Conservation (phyloP, 1,140 invertebrate species). For the Panulirus ornatus region DNA sequence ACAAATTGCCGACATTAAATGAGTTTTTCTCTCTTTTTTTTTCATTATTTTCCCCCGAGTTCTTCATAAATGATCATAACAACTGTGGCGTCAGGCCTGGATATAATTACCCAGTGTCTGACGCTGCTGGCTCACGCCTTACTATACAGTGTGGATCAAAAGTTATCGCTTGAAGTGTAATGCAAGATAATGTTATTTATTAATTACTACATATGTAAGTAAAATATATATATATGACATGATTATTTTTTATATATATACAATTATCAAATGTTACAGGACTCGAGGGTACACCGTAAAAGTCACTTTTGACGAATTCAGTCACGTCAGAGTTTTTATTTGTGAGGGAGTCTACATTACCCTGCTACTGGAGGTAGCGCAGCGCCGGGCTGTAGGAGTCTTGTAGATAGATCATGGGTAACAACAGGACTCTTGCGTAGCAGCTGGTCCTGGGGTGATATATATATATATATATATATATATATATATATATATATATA, state of each 20-base stretch:
- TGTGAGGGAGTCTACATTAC: neutral
- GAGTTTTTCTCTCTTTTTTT: neutral
- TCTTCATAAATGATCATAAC: neutral
- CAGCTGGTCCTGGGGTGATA: no score
- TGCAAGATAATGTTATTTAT: neutral
- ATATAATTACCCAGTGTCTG: neutral
- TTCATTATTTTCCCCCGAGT: no score
- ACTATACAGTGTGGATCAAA: neutral
- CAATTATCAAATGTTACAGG: neutral
- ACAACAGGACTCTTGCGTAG: no score
- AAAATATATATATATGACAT: neutral
- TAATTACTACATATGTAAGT: neutral
- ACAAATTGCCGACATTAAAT: conserved; percentile 21
- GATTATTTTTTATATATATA: neutral
- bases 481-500: no score
- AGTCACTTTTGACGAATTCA: neutral
- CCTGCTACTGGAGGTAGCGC: no score
- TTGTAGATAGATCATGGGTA: no score
- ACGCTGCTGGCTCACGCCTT: neutral
- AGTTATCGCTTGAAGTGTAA: neutral
- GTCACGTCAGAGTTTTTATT: neutral
- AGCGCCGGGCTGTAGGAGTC: no score
- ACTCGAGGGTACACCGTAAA: neutral
- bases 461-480: no score
- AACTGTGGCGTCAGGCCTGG: neutral